Percentiles rank a stretch among this genome's conserved stretches.
phyloP scores from a whole-genome alignment of 2,888 invertebrate genomes.

The Orgyia antiqua region DNA sequence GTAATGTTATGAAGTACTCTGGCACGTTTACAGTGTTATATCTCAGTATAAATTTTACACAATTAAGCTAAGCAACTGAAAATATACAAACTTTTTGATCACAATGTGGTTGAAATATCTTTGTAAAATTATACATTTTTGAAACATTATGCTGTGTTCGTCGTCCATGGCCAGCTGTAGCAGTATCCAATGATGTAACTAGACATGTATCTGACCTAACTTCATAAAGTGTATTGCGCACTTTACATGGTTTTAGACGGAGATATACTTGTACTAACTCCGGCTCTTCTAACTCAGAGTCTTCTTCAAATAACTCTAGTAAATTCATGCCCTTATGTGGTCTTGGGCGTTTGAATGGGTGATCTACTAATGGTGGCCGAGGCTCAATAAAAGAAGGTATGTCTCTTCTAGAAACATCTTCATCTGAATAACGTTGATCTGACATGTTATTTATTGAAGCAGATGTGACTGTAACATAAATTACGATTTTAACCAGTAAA shows the following conservation, averaged over 20 bases:
- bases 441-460: constrained; percentile 33
- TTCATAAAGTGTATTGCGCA: constrained; percentile 53
- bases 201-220: constrained; percentile 55
- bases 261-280: constrained; percentile 74
- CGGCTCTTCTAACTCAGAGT: constrained; percentile 52
- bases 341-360: constrained; percentile 66
- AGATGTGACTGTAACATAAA: no score
- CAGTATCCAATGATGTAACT: constrained; percentile 57
- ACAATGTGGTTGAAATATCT: constrained; percentile 54
- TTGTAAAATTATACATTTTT: constrained; percentile 67
- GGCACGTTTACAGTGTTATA: no score
- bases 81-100: constrained; percentile 57
- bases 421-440: constrained; percentile 48
- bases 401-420: constrained; percentile 45
- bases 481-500: no score
- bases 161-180: constrained; percentile 55
- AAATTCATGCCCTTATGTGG: constrained; percentile 64
- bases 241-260: constrained; percentile 66
- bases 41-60: no score
- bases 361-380: constrained; percentile 58
- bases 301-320: constrained; percentile 57
- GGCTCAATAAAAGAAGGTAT: constrained; percentile 73
- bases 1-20: no score
- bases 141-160: constrained; percentile 67
- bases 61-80: no score